Conservation (phyloP, 2,113 vertebrate species). For the Mobula hypostoma region DNA sequence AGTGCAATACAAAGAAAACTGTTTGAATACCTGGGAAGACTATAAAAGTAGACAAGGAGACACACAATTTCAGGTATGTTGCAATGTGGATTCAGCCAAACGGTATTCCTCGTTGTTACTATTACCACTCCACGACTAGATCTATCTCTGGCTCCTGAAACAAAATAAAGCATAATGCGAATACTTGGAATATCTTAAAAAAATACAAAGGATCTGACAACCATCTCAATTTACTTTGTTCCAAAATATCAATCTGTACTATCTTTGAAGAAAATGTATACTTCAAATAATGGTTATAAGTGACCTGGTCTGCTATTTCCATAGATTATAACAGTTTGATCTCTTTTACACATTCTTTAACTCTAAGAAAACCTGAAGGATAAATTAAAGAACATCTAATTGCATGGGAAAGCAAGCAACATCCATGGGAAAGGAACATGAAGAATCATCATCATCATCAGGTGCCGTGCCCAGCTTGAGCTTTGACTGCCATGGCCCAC, state of each 20-base stretch:
- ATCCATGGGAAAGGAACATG: too few relatives aligned
- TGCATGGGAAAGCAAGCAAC: too few relatives aligned
- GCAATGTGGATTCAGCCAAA: conserved; percentile 65
- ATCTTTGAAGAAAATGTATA: not conserved
- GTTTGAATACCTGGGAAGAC: conserved; percentile 65
- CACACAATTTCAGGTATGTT: conserved; percentile 53
- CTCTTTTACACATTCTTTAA: not conserved
- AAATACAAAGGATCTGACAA: not conserved
- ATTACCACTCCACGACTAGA: conserved; percentile 64
- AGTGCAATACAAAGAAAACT: not conserved
- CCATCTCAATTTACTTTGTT: not conserved
- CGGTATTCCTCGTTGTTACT: conserved; percentile 51
- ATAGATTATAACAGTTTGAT: not conserved
- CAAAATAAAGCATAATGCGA: conserved; percentile 9
- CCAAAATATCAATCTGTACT: not conserved
- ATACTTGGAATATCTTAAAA: not conserved
- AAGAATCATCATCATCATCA: too few relatives aligned
- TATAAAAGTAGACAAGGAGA: conserved; percentile 67
- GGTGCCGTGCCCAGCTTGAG: too few relatives aligned
- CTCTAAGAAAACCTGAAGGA: too few relatives aligned
- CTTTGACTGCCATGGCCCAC: too few relatives aligned
- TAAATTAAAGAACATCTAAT: too few relatives aligned
- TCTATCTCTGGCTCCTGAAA: conserved; percentile 66
- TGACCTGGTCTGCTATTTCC: not conserved
- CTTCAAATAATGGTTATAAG: too few relatives aligned